Percentiles rank a stretch among this genome's conserved stretches.
Conservation (phyloP, 2,797 vertebrate genomes). For the Valencia hispanica region DNA sequence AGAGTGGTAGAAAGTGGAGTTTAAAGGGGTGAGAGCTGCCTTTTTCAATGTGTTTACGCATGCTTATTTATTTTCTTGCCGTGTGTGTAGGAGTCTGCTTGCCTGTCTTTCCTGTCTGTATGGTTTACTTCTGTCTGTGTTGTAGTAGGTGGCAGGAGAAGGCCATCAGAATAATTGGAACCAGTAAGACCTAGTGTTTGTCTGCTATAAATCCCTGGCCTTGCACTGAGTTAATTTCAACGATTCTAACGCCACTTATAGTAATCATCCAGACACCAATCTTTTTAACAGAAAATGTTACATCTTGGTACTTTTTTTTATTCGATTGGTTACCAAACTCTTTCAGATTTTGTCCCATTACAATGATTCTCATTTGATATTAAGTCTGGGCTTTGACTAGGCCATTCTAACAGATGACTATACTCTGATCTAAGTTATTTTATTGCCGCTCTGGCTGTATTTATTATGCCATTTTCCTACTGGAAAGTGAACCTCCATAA, state of each 20-base stretch:
- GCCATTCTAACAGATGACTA: too few species aligned
- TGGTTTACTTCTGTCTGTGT: background rate
- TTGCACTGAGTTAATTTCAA: background rate
- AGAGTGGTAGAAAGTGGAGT: background rate
- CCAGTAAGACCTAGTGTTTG: background rate
- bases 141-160: conserved; percentile 18
- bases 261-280: background rate
- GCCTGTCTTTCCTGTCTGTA: background rate
- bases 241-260: background rate
- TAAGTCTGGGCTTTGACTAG: too few species aligned
- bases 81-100: background rate
- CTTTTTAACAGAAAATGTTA: background rate
- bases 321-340: too few species aligned
- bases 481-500: too few species aligned
- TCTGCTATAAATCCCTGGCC: conserved; percentile 11
- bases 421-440: too few species aligned
- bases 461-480: background rate
- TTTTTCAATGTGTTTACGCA: conserved; percentile 1
- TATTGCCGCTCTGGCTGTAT: too few species aligned
- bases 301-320: too few species aligned
- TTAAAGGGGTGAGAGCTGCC: background rate
- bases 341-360: background rate
- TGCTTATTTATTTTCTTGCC: conserved; percentile 11
- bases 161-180: conserved; percentile 17
- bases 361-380: background rate